Conservation (phyloP, 2,113 vertebrate species). For the Phylloscopus whistleri region DNA sequence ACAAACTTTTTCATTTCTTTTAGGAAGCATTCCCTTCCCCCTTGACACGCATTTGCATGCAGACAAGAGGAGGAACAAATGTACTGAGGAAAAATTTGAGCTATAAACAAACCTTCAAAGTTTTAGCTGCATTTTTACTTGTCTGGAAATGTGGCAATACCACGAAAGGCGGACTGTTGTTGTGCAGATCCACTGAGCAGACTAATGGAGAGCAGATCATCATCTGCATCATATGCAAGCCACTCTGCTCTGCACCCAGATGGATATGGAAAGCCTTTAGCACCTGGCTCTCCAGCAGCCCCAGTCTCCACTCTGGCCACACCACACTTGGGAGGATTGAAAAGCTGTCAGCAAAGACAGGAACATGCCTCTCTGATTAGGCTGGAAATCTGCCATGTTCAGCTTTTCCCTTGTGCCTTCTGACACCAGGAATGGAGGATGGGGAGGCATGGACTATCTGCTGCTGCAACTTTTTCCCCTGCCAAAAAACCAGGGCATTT, state of each 20-base stretch:
- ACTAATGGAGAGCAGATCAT: background rate
- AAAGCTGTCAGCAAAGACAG: background rate
- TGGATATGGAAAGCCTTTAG: background rate
- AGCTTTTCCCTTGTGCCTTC: background rate
- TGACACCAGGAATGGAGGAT: background rate
- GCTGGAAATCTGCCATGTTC: background rate
- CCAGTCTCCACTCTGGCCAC: background rate
- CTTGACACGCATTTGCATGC: background rate
- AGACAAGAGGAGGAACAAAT: conserved; percentile 14
- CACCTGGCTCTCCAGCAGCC: background rate
- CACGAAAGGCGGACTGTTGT: background rate
- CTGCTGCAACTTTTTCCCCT: background rate
- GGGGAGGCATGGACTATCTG: background rate
- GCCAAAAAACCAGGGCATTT: background rate
- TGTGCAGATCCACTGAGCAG: background rate
- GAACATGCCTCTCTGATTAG: background rate
- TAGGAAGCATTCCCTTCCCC: background rate
- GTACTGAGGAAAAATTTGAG: background rate
- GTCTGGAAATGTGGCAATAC: conserved; percentile 36
- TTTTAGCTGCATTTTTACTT: conserved; percentile 30
- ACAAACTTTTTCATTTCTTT: background rate
- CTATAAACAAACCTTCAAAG: conserved; percentile 47
- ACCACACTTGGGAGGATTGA: background rate
- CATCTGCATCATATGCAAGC: background rate
- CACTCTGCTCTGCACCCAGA: background rate